Percentiles rank a stretch among this genome's conserved stretches.
Evolutionary conservation across 2,113 vertebrate genomes (phyloP).

Genomic region (Mesoclemmys tuberculata): DNA sequence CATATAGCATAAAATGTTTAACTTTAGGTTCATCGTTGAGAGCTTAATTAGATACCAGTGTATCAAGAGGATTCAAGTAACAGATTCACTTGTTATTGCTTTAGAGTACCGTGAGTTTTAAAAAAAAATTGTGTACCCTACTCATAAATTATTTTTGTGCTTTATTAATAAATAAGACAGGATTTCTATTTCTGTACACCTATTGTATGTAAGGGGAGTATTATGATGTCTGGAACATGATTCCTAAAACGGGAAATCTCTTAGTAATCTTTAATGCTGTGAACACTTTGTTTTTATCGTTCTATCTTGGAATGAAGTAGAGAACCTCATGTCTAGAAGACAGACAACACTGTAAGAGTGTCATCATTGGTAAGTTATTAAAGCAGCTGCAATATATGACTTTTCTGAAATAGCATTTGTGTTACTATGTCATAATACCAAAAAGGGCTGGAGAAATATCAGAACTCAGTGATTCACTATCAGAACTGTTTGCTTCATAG

Average conservation of each 20-base stretch:
- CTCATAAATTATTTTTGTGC: background rate
- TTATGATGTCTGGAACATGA: background rate
- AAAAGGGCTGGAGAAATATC: background rate
- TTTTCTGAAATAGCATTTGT: background rate
- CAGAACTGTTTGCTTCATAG: conserved; percentile 30
- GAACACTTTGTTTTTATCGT: background rate
- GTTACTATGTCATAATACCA: background rate
- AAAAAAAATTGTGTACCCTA: background rate
- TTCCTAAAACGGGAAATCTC: background rate
- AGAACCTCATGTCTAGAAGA: background rate
- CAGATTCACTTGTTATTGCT: background rate
- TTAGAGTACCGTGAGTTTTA: background rate
- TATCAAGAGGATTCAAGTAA: background rate
- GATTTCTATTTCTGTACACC: background rate
- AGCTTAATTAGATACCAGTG: background rate
- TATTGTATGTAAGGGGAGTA: background rate
- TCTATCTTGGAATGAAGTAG: background rate
- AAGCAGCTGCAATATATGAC: background rate
- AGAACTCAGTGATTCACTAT: conserved; percentile 1
- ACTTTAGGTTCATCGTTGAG: background rate
- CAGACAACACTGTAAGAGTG: background rate
- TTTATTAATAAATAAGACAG: background rate
- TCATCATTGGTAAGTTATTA: background rate
- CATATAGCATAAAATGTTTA: background rate
- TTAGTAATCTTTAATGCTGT: background rate